phyloP scores from a whole-genome alignment of 2,113 vertebrate species.

The Climacteris rufus region DNA sequence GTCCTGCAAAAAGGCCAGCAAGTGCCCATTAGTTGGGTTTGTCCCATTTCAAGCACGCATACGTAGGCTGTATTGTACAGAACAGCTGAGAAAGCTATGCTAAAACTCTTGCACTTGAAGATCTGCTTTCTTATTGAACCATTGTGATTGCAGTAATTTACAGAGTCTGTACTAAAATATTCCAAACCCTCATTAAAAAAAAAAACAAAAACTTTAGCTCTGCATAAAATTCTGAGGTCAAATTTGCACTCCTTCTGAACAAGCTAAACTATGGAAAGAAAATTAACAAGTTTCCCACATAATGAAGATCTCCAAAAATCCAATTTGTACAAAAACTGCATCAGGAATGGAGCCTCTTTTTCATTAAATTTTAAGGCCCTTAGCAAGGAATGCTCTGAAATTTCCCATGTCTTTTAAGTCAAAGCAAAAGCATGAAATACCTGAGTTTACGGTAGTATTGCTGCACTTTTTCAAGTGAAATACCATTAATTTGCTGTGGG shows the following conservation, averaged over 20 bases:
- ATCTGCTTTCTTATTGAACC: background rate
- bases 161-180: background rate
- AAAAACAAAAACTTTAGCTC: background rate
- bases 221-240: background rate
- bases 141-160: background rate
- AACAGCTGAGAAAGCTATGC: background rate
- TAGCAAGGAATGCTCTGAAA: background rate
- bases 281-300: background rate
- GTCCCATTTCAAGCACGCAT: background rate
- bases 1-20: conserved; percentile 75
- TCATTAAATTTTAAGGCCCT: background rate
- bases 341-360: background rate
- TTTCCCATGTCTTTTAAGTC: background rate
- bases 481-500: conserved; percentile 87
- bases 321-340: background rate
- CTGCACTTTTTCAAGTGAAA: conserved; percentile 93
- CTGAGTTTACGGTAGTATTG: conserved; percentile 96
- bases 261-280: background rate
- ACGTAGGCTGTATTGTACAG: background rate
- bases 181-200: background rate
- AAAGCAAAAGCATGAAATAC: conserved; percentile 59
- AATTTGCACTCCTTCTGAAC: background rate
- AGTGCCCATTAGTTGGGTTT: background rate
- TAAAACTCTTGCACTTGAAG: background rate
- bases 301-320: background rate